Percentiles rank a stretch among this genome's conserved stretches.
These are phyloP conservation scores for Drosophila obscura DNA, from an alignment of 1,140 invertebrate species.

Conservation along the genomic window DNA sequence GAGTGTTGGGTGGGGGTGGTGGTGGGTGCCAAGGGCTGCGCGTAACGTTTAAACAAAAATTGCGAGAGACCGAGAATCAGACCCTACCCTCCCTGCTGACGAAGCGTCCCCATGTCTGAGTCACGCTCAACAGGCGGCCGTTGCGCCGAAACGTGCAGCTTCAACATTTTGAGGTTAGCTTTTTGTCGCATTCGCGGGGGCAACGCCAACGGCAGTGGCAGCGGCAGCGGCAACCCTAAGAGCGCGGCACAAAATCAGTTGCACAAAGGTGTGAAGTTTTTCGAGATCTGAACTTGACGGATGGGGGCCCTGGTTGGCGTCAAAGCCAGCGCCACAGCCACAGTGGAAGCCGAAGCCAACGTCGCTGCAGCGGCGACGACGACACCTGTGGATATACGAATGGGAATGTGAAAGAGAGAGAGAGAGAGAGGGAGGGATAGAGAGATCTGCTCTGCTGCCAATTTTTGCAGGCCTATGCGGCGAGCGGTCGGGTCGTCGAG, in stretches of 20 bases:
- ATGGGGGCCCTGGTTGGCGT: constrained; percentile 24
- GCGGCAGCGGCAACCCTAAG: constrained; percentile 12
- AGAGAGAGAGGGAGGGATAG: constrained; percentile 18
- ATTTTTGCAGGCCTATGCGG: constrained; percentile 64
- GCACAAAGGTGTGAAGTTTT: constrained; percentile 74
- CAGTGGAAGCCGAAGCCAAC: constrained; percentile 1
- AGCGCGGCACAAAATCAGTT: constrained; percentile 70
- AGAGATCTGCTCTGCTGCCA: constrained; percentile 42
- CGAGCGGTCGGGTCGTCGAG: constrained; percentile 1
- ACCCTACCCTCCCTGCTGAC: neutral
- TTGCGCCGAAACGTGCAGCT: too few relatives aligned
- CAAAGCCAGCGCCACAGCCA: constrained; percentile 23
- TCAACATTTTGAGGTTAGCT: constrained; percentile 44
- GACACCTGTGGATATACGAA: constrained; percentile 70
- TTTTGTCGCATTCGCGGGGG: constrained; percentile 45
- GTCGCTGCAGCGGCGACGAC: constrained; percentile 18
- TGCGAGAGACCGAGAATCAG: neutral
- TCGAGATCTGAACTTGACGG: constrained; percentile 67
- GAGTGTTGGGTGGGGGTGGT: neutral
- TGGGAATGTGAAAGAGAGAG: constrained; percentile 20
- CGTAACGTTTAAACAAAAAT: constrained; percentile 46
- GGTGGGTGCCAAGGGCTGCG: neutral
- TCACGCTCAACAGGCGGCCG: constrained; percentile 64
- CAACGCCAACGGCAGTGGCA: neutral
- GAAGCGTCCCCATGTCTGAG: constrained; percentile 25